A percentile compares a stretch with the other conserved stretches of the same genome.
These are phyloP conservation scores for Ypsolopha sequella DNA, from an alignment of 2,888 invertebrate genomes.

Conservation along the genomic window DNA sequence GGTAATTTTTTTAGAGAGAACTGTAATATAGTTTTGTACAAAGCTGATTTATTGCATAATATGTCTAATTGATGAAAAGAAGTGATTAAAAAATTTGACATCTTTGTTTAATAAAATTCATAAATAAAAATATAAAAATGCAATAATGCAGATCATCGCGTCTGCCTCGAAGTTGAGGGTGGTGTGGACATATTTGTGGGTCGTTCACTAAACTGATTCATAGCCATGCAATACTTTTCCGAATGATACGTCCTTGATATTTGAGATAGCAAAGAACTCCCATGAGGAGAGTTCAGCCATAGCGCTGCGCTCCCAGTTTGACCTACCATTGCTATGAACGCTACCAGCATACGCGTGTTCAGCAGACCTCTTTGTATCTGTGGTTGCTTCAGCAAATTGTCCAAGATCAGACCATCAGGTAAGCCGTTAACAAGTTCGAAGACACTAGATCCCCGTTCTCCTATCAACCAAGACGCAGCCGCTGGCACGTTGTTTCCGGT, in stretches of 20 bases:
- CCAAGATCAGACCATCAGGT: conserved; percentile 48
- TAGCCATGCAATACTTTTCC: conserved; percentile 59
- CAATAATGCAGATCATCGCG: too few relatives aligned
- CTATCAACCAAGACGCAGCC: conserved; percentile 54
- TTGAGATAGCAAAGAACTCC: conserved; percentile 52
- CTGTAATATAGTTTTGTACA: too few relatives aligned
- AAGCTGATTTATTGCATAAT: too few relatives aligned
- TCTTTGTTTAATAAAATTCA: too few relatives aligned
- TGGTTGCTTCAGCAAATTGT: conserved; percentile 50
- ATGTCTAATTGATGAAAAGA: too few relatives aligned
- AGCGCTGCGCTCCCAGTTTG: conserved; percentile 51
- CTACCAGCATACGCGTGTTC: conserved; percentile 56
- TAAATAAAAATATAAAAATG: too few relatives aligned
- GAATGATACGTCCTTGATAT: conserved; percentile 58
- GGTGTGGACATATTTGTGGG: too few relatives aligned
- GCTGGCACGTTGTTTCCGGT: conserved; percentile 58
- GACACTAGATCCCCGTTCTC: conserved; percentile 54
- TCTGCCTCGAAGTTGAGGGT: too few relatives aligned
- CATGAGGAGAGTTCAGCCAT: conserved; percentile 60
- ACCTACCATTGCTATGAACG: conserved; percentile 60
- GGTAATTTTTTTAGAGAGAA: too few relatives aligned
- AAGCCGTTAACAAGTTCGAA: conserved; percentile 53
- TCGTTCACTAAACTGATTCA: conserved; percentile 39
- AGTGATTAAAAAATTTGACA: too few relatives aligned
- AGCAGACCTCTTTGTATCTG: conserved; percentile 55